Evolutionary conservation across 2,888 invertebrate species (phyloP), one percentile per base, ranked within the genome.

Genomic region (Drosophila rubida): DNA sequence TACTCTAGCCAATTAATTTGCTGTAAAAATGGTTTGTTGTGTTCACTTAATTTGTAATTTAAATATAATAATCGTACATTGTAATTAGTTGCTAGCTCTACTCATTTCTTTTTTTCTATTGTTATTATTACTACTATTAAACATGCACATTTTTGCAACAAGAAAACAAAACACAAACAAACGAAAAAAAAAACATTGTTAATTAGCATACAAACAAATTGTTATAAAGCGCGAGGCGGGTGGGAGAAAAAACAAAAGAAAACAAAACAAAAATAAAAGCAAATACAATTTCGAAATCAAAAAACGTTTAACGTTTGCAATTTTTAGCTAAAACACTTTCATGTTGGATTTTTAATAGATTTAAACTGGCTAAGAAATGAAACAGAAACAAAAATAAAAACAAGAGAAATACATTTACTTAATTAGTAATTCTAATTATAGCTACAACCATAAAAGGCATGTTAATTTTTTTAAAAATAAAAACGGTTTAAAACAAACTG

Each of bases 381-480:
- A 75, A 64, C 50, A 66, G 75, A 68, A 57, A 65, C 23, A 67
- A 54, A 68, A 57, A 65, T 6, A 67, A 54, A 49, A 53, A 51
- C 66, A 76, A 32, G 32, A 32, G 32, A 70, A 74, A 71, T 80
- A 79, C 78, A 80, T 87, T 88, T 86, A 86, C 81, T 83, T 82
- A 82, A 86, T 80, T 85, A 87, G 71, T 84, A 77, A 81, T 84
- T 81, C 78, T 71, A 80, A 74, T 61, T 63, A 73, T 69, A 74
- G 61, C 59, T 53, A 76, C 66, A 66, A 76, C 63, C 74, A 75
- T 71, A 84, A 76, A 78, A 83, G 78, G 79, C 79, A 79, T 87
- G 85, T 85, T 85, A 87, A 78, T 87, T 88, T 87, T 75, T 87
- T 85, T 78, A 78, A 84, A 78, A 87, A 86, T 86, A 87, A 74